phyloP scores from a whole-genome alignment of 2,113 vertebrate genomes.

The Melospiza georgiana region DNA sequence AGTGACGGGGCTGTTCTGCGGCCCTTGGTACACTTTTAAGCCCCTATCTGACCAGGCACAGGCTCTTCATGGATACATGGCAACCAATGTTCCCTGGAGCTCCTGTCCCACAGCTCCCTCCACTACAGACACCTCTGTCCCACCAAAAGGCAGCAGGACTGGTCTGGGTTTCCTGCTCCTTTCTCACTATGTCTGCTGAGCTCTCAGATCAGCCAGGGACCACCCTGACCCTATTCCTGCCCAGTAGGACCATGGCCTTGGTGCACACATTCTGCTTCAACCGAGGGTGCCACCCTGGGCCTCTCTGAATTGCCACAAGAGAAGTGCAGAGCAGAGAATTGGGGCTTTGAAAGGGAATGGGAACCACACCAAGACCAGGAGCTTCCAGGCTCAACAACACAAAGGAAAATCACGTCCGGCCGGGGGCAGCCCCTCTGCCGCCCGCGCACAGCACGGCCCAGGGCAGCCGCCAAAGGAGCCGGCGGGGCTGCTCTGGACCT shows the following conservation, averaged over 20 bases:
- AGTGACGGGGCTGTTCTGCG: not conserved
- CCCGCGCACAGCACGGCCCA: not conserved
- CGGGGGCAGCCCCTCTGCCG: not conserved
- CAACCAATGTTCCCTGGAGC: accelerated
- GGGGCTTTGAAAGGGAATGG: too few species aligned
- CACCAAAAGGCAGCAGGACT: not conserved
- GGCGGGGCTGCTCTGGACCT: too few species aligned
- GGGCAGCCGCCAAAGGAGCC: too few species aligned
- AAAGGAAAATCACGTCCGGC: not conserved
- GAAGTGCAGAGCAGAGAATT: not conserved
- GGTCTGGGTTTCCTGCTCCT: not conserved
- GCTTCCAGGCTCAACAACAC: too few species aligned
- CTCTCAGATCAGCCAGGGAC: not conserved
- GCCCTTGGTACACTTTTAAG: not conserved
- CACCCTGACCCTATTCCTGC: not conserved
- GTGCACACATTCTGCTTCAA: not conserved
- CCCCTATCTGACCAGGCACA: not conserved
- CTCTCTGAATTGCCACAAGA: not conserved
- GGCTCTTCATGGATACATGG: too few species aligned
- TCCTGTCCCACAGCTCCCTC: not conserved
- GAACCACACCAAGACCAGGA: not conserved
- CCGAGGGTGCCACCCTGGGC: accelerated
- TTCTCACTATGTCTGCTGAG: not conserved
- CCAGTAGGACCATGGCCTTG: not conserved
- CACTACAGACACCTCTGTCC: not conserved